Evolutionary conservation across 2,113 vertebrate species (phyloP), one percentile per base, ranked within the genome.

Genomic region (Callospermophilus lateralis): DNA sequence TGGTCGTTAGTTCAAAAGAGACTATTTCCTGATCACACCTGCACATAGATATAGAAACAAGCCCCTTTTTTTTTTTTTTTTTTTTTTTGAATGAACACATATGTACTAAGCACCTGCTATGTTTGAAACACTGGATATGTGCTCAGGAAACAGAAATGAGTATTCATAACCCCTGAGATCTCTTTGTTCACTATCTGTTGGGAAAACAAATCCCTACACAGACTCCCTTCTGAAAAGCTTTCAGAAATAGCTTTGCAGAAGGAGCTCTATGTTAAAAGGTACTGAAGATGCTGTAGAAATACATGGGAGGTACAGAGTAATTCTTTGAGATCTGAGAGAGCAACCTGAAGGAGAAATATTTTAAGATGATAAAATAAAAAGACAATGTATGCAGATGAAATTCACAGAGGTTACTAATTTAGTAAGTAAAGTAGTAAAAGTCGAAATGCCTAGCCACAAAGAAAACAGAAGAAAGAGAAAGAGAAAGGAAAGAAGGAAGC

Each of bases 391-490:
- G 4, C 68, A 72, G 26, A 77, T 74, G 20, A 80, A 93, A 93
- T 93, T 61, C 92, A 20, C 42, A 76, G 42, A 88, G 11, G 34
- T 77, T 89, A 85, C 13, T 84, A 88, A 88, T 93, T 88, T 97
- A 34, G 34, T 97, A 88, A 93, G 13, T 83, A 81, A 94, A 58
- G 45, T 3, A 93, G 34, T n/a, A 74, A 93, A 77, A 84, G 79
- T 37, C 22, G 88, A 89, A 94, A 85, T 45, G 19, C 4, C 42
- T 15, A 89, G 4, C 11, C 37, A 63, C 16, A 91, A 51, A 80
- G 55, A 76, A 91, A 30, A 67, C 34, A 22, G 53, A 61, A 42
- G 17, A 34, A 55, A 80, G 6, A 17, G 7, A 32, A 32, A n/a
- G 22, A 6, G 39, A 63, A 22, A 32, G 20, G 20, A 76, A 89